phyloP scores from a whole-genome alignment of 2,797 vertebrate genomes.

The Thripadectes ignobilis region DNA sequence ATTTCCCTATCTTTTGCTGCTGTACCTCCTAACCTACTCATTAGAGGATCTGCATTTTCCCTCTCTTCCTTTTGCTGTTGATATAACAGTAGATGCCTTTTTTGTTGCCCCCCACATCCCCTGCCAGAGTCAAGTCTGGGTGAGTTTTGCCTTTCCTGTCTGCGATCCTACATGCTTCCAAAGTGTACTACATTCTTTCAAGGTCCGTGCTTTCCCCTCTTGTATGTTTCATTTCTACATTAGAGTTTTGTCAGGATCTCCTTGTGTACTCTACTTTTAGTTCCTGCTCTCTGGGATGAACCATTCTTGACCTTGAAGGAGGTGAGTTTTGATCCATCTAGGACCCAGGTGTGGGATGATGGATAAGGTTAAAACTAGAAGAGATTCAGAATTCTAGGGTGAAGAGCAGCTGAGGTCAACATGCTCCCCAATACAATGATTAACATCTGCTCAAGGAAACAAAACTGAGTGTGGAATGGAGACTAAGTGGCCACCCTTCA shows the following conservation, averaged over 20 bases:
- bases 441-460: too few species aligned
- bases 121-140: not conserved
- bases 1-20: not conserved
- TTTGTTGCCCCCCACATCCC: not conserved
- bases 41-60: not conserved
- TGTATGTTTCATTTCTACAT: not conserved
- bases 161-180: not conserved
- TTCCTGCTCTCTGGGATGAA: not conserved
- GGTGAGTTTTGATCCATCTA: not conserved
- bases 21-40: accelerated
- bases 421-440: too few species aligned
- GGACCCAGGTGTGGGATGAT: too few species aligned
- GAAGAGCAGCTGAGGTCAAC: too few species aligned
- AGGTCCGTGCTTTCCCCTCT: not conserved
- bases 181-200: not conserved
- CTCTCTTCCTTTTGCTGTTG: not conserved
- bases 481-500: too few species aligned
- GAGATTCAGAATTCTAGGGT: too few species aligned
- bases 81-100: not conserved
- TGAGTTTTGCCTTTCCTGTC: not conserved
- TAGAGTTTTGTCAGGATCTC: not conserved
- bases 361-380: too few species aligned
- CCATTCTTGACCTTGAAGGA: not conserved
- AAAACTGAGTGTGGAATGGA: too few species aligned
- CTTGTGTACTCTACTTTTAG: not conserved